Percentiles rank a stretch among this genome's conserved stretches.
Evolutionary conservation across 2,797 vertebrate genomes (phyloP).

Genomic region (Rhodeus uyekii): DNA sequence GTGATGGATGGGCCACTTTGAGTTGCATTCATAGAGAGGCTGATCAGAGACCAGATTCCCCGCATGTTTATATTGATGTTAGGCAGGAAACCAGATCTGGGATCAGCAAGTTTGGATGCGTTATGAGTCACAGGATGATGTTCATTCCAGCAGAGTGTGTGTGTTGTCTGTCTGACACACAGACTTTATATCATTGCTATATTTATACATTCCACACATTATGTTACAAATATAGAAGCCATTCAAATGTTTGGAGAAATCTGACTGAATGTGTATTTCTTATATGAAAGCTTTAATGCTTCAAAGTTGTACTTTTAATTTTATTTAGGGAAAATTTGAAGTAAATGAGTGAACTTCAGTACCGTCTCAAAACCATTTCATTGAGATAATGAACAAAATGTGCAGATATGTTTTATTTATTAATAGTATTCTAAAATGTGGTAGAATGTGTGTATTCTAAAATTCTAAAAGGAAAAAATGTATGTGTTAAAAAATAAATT

Average conservation of each 20-base stretch:
- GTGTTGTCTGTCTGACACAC: neutral
- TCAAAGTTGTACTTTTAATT: no score
- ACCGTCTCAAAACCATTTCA: no score
- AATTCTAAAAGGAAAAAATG: no score
- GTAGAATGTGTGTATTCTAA: no score
- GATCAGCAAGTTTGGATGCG: neutral
- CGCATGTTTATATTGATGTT: neutral
- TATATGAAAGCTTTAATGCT: no score
- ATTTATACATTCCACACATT: neutral
- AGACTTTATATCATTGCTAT: neutral
- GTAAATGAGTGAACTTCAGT: no score
- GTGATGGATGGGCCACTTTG: slow-evolving; percentile 43
- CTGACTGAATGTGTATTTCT: neutral
- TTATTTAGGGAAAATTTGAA: no score
- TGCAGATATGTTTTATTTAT: neutral
- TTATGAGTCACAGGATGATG: neutral
- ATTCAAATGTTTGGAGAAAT: neutral
- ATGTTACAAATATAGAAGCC: neutral
- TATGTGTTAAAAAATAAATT: no score
- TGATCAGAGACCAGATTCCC: neutral
- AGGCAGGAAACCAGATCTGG: neutral
- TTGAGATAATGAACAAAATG: no score
- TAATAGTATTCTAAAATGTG: neutral
- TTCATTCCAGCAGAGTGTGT: neutral
- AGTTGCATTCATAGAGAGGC: neutral